Base-by-base conservation (phyloP, 2,888 invertebrate species). In the Hyppa rectilinea region DNA sequence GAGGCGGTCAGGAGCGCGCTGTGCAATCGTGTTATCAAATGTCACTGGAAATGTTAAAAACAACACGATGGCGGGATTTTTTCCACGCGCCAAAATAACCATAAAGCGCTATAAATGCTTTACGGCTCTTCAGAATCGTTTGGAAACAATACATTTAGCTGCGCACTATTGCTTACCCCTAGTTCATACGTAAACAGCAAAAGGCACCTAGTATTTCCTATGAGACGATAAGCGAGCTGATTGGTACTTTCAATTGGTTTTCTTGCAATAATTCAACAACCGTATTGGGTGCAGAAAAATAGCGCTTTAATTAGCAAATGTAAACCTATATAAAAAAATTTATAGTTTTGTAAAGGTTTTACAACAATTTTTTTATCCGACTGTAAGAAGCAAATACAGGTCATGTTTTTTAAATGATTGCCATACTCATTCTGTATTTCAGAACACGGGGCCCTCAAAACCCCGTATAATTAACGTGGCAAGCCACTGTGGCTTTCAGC, bases 401-500 rank as follows among this genome's bases (percentile, higher is more conserved):
- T 55, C 9, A 23, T n/a, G 14, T 34, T 34, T 34, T 52, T 56
- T 23, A 4, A 10, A 36, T 40, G 6, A 50, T 47, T 40, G n/a
- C 9, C 34, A 29, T 20, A 26, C 38, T 43, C 43, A 45, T 66
- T 75, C 31, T 58, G 12, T 45, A 68, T 76, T 76, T 64, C 86
- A 91, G 90, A 88, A 66, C 49, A 63, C 67, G 83, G 82, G 80
- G 69, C 59, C 75, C 55, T 73, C 84, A 49, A 91, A 89, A 77
- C 96, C 97, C 47, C 96, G 98, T 78, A 94, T 99, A 68, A 97
- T 99, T 73, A 97, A 97, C 84, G 94, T 99, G n/a, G 97, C 97
- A 5, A 98, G 98, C 87, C 98, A 99, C 88, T 98, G 98, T 89
- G 97, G 98, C 0, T 92, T 94, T 87, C 97, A 96, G 90, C 97